Base-by-base conservation (phyloP, 2,797 vertebrate species). In the Oceanodroma leucorhoa region DNA sequence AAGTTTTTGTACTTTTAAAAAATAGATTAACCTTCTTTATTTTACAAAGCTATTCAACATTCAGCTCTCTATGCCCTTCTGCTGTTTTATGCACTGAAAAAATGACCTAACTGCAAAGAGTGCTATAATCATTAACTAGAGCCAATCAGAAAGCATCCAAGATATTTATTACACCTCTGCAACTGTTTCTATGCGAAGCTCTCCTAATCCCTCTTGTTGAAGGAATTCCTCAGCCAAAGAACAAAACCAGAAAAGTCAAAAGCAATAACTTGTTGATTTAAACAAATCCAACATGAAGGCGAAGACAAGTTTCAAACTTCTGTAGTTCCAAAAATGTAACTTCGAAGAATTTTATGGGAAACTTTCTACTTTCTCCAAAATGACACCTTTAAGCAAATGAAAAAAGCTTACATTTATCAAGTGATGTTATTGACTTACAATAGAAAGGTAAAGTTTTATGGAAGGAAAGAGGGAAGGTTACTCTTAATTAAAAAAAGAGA, bases 171-270 rank as follows among this genome's bases (percentile, higher is more conserved):
- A 96, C 58, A 94, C 95, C 87, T 84, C 86, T 95, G 96, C 93
- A 95, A 96, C 73, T 71, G 32, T 93, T 96, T 84, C 85, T 73
- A 72, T 81, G 95, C 15, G 18, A 83, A 96, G 91, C 77, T 55
- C 58, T 81, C 83, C 87, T 91, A 96, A 95, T 87, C 90, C 76
- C 83, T 92, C 90, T 94, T 79, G 79, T 19, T 92, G 71, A 95
- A 93, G 73, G 92, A 98, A 99, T 98, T 98, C 92, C 90, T 98
- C 94, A 98, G 95, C 77, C 38, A 83, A 91, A 94, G 95, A 98
- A 97, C 18, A 78, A 87, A 94, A 89, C 46, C 43, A 85, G 98
- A 97, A 91, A 97, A 98, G 98, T 98, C 97, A 98, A 98, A 98
- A 98, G 94, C 90, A 97, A 95, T 87, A 97, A 84, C 11, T 6